These are phyloP conservation scores for Chloroceryle amazona DNA, from an alignment of 2,797 vertebrate species.

Conservation along the genomic window DNA sequence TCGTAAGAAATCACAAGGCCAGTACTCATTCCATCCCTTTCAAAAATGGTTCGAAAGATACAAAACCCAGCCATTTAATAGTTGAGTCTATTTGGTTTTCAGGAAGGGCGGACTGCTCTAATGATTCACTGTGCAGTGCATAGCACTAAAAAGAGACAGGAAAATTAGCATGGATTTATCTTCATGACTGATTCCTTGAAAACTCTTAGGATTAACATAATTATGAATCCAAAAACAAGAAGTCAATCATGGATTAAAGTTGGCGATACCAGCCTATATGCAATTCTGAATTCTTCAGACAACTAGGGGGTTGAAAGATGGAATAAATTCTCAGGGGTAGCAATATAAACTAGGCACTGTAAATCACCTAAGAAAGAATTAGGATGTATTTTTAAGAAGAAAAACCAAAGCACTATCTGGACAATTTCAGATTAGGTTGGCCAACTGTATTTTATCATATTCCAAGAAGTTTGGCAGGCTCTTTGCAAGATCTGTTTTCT, in stretches of 20 bases:
- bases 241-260: constrained; percentile 1
- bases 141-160: background rate
- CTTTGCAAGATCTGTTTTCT: constrained; percentile 23
- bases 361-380: background rate
- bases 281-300: constrained; percentile 26
- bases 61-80: background rate
- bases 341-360: background rate
- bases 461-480: background rate
- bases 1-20: background rate
- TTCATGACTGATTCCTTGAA: constrained; percentile 6
- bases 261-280: background rate
- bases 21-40: background rate
- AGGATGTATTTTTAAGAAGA: constrained; percentile 2
- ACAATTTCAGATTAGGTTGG: constrained; percentile 1
- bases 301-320: background rate
- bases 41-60: background rate
- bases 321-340: background rate
- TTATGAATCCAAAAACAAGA: constrained; percentile 6
- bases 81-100: background rate
- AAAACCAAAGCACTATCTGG: background rate
- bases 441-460: background rate
- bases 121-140: background rate
- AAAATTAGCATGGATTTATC: constrained; percentile 10
- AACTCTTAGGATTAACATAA: constrained; percentile 41
- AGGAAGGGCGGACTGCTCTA: background rate